These are phyloP conservation scores for Oncorhynchus clarkii DNA, from an alignment of 2,113 vertebrate species.

Conservation along the genomic window DNA sequence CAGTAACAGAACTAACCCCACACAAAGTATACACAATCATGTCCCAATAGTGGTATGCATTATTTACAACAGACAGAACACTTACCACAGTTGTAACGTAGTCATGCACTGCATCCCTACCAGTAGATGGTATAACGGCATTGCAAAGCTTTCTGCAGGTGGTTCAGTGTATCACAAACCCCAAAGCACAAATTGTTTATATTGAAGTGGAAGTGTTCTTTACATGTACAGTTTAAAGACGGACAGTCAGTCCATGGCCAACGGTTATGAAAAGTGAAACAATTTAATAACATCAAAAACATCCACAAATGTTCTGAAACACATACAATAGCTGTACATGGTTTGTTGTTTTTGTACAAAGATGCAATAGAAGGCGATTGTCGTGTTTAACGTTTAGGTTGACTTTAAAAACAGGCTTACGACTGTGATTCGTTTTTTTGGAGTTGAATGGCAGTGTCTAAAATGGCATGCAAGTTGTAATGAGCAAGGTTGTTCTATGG, in stretches of 20 bases:
- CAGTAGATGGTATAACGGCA: neutral
- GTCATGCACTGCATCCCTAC: no score
- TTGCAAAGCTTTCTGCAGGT: no score
- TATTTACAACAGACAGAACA: no score
- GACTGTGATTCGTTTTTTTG: neutral
- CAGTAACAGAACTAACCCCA: no score
- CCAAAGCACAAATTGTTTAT: conserved; percentile 1
- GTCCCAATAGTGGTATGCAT: no score
- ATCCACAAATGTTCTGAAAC: conserved; percentile 61
- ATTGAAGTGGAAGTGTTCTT: neutral
- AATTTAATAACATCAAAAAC: conserved; percentile 73
- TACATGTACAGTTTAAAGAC: neutral
- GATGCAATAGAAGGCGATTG: conserved; percentile 24
- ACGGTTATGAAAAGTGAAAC: conserved; percentile 67
- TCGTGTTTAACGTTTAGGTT: conserved; percentile 22
- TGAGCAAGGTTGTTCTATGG: conserved; percentile 22
- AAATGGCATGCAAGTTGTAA: conserved; percentile 4
- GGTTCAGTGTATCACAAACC: no score
- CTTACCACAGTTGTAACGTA: no score
- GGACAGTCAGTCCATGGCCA: conserved; percentile 30
- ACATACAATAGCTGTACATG: conserved; percentile 61
- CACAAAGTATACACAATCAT: no score
- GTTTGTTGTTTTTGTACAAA: conserved; percentile 48
- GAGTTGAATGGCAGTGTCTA: neutral
- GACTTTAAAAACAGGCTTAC: conserved; percentile 10